A percentile compares a stretch with the other conserved stretches of the same genome.
Conservation (phyloP, 37 sponge, comb jelly and placozoan species). For the Halichondria panicea region DNA sequence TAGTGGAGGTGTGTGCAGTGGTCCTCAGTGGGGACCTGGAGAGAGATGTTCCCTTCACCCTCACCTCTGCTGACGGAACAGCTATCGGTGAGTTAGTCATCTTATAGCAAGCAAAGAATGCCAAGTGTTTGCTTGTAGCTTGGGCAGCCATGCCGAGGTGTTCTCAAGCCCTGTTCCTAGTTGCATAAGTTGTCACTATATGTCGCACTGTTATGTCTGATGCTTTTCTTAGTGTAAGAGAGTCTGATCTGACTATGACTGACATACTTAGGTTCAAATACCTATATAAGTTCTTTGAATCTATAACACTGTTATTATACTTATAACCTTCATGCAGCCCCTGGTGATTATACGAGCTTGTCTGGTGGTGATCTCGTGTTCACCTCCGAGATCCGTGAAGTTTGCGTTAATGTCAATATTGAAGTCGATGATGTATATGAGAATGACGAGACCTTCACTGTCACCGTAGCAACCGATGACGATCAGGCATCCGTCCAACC, state of each 20-base stretch:
- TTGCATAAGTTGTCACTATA: no score
- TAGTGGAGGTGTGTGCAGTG: conserved; percentile 4
- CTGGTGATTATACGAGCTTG: background rate
- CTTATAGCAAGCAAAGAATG: no score
- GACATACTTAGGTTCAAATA: no score
- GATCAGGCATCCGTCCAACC: background rate
- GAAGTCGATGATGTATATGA: conserved; percentile 17
- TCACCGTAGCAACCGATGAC: background rate
- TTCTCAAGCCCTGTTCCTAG: no score
- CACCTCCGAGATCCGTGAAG: background rate
- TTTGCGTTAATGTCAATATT: conserved; percentile 6
- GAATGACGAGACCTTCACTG: conserved; percentile 8
- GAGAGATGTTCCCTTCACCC: background rate
- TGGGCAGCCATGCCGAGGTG: no score
- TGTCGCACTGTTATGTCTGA: no score
- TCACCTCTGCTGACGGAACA: background rate
- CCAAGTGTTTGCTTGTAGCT: no score
- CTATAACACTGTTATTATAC: no score
- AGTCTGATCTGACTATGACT: no score
- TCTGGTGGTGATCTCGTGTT: background rate
- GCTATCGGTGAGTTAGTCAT: conserved; percentile 20
- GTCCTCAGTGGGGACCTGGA: background rate
- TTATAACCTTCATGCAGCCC: no score
- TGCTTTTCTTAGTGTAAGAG: no score
- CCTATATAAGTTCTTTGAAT: no score